Evolutionary conservation across 2,888 invertebrate species (phyloP).

Genomic region (Fragum fragum): DNA sequence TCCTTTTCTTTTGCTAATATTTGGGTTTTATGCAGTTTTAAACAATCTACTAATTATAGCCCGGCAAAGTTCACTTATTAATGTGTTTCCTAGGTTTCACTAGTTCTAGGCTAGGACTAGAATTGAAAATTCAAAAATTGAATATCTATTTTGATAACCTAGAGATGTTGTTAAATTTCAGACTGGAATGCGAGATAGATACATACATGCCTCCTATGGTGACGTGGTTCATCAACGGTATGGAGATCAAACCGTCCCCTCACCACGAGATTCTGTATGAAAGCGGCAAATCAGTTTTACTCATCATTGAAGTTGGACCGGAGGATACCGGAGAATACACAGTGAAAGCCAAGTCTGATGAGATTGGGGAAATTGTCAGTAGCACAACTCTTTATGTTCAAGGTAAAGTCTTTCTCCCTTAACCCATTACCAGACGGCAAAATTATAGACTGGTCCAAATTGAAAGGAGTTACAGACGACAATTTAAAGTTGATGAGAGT

Average conservation of each 20-base stretch:
- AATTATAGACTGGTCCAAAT: too few species aligned
- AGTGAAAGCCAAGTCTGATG: conserved; percentile 96
- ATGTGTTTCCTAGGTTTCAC: too few species aligned
- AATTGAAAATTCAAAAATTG: too few species aligned
- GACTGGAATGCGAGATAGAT: conserved; percentile 84
- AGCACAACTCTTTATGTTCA: conserved; percentile 92
- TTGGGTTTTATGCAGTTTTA: too few species aligned
- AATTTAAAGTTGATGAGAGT: too few species aligned
- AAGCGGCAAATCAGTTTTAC: conserved; percentile 81
- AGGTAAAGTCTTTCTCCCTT: conserved; percentile 79
- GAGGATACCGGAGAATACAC: conserved; percentile 99
- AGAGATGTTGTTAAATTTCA: conserved; percentile 38
- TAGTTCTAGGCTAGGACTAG: too few species aligned
- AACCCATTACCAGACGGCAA: too few species aligned
- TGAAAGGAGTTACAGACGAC: too few species aligned
- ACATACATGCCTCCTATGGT: conserved; percentile 85
- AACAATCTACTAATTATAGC: too few species aligned
- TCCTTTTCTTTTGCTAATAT: too few species aligned
- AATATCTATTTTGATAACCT: too few species aligned
- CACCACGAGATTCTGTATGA: conserved; percentile 84
- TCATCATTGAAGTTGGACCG: conserved; percentile 88
- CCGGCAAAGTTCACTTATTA: too few species aligned
- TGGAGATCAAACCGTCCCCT: conserved; percentile 86
- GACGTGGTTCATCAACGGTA: conserved; percentile 87
- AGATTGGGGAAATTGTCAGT: conserved; percentile 97